These are phyloP conservation scores for Pomacea canaliculata DNA, from an alignment of 2,888 invertebrate species.

Conservation along the genomic window DNA sequence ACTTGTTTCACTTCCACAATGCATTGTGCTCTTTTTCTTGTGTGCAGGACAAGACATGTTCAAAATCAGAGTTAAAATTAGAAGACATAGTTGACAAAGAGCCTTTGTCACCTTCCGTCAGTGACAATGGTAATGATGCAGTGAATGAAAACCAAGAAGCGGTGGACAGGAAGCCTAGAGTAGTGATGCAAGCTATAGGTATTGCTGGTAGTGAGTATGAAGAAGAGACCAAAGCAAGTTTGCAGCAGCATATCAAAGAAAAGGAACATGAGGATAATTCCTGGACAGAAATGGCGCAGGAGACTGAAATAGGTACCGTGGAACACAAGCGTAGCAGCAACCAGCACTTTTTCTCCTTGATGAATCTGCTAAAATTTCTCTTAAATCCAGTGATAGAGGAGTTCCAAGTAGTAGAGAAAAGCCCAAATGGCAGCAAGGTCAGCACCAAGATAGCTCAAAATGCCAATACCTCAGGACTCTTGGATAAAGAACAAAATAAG, in stretches of 20 bases:
- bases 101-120: too few species aligned
- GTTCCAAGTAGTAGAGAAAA: constrained; percentile 34
- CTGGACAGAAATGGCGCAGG: constrained; percentile 16
- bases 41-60: too few species aligned
- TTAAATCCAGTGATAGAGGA: constrained; percentile 53
- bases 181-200: constrained; percentile 7
- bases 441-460: background rate
- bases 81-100: too few species aligned
- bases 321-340: constrained; percentile 14
- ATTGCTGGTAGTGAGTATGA: background rate
- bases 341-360: constrained; percentile 35
- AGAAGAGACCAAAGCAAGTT: constrained; percentile 1
- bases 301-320: background rate
- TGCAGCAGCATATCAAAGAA: background rate
- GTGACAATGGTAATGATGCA: too few species aligned
- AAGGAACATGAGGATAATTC: constrained; percentile 1
- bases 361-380: constrained; percentile 41
- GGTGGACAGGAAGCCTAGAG: too few species aligned
- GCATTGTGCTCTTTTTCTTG: too few species aligned
- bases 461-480: constrained; percentile 4
- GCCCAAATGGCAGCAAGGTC: constrained; percentile 1
- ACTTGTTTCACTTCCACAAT: too few species aligned
- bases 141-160: too few species aligned
- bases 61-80: too few species aligned
- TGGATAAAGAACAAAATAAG: constrained; percentile 25